Conservation (phyloP, 1,140 invertebrate species). For the Cyclargus thomasi region DNA sequence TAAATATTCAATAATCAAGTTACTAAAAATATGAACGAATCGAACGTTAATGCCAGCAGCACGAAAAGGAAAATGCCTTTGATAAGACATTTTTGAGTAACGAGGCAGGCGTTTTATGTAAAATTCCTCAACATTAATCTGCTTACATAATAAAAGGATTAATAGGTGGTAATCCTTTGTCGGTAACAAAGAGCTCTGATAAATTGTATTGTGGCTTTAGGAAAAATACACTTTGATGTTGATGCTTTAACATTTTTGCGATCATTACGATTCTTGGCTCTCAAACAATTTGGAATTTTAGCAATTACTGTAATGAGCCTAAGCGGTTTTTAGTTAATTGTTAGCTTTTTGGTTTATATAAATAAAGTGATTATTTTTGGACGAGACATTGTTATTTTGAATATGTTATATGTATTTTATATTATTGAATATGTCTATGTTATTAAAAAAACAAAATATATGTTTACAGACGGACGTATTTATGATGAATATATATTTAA, state of each 20-base stretch:
- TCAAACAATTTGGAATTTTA: too few relatives aligned
- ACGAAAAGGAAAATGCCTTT: background rate
- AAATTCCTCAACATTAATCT: background rate
- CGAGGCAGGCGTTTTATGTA: background rate
- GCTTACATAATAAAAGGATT: constrained; percentile 1
- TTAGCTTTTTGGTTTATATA: background rate
- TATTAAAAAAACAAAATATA: too few relatives aligned
- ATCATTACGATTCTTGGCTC: background rate
- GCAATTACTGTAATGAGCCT: too few relatives aligned
- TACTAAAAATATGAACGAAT: too few relatives aligned
- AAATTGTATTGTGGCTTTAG: constrained; percentile 1
- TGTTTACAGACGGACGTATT: too few relatives aligned
- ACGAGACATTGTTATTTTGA: too few relatives aligned
- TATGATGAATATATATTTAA: too few relatives aligned
- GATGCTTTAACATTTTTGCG: background rate
- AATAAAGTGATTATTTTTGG: too few relatives aligned
- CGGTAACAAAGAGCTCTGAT: background rate
- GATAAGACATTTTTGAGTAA: background rate
- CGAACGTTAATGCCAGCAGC: too few relatives aligned
- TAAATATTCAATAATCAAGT: too few relatives aligned
- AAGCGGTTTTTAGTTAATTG: background rate
- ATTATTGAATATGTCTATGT: too few relatives aligned
- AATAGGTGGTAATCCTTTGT: background rate
- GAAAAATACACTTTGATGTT: background rate
- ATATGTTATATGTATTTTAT: too few relatives aligned